Conservation (phyloP, 2,113 vertebrate species). For the Halichoerus grypus region DNA sequence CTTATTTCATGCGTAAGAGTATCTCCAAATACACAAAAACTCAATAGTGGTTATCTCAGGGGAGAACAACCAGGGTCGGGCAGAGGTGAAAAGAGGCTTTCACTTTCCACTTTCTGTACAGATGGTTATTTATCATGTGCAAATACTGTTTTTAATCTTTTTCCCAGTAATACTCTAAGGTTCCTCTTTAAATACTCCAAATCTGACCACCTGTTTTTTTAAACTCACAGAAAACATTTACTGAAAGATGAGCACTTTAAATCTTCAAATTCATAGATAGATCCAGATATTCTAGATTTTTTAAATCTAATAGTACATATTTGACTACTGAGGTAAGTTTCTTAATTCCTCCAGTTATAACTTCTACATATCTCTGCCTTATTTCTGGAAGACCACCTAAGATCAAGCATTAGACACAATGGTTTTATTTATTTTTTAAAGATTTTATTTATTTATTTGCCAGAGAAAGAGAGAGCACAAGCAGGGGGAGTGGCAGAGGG, state of each 20-base stretch:
- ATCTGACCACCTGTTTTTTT: background rate
- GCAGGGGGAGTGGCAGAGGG: no score
- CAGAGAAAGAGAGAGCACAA: no score
- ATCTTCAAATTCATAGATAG: constrained; percentile 33
- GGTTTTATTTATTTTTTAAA: no score
- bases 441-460: no score
- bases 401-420: background rate
- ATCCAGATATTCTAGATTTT: background rate
- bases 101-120: background rate
- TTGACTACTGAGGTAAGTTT: background rate
- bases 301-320: background rate
- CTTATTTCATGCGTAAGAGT: constrained; percentile 2
- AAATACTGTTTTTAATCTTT: background rate
- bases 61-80: background rate
- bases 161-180: background rate
- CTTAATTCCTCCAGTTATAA: constrained; percentile 42
- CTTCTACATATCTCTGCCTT: background rate
- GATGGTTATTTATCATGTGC: background rate
- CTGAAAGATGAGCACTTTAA: background rate
- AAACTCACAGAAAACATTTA: constrained; percentile 40
- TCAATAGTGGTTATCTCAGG: background rate
- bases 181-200: background rate
- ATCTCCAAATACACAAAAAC: background rate
- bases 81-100: background rate
- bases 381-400: constrained; percentile 2